Evolutionary conservation across 2,888 invertebrate species (phyloP).

Genomic region (Lucinisca nassula): DNA sequence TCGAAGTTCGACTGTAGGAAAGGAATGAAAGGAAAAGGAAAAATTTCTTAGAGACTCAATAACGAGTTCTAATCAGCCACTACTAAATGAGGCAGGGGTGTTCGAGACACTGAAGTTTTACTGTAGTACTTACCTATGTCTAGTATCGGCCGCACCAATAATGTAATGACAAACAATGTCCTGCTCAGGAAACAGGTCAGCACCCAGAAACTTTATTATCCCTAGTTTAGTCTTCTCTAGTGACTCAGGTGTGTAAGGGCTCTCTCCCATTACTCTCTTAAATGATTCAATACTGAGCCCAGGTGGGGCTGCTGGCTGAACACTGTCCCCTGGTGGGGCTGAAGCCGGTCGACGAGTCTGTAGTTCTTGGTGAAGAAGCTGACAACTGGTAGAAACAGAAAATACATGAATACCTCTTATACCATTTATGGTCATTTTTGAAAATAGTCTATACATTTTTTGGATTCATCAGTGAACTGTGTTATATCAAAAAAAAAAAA

Average conservation of each 20-base stretch:
- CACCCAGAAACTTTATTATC: slow-evolving; percentile 94
- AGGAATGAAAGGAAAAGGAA: too few species aligned
- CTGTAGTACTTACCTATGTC: slow-evolving; percentile 89
- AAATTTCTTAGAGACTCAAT: too few species aligned
- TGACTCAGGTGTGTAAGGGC: slow-evolving; percentile 81
- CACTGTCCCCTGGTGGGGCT: slow-evolving; percentile 61
- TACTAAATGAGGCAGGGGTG: too few species aligned
- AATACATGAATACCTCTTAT: too few species aligned
- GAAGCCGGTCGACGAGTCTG: slow-evolving; percentile 58
- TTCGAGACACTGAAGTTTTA: too few species aligned
- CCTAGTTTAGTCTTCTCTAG: slow-evolving; percentile 94
- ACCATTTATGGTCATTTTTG: too few species aligned
- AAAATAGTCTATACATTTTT: too few species aligned
- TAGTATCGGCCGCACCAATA: slow-evolving; percentile 95
- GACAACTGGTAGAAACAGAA: slow-evolving; percentile 1
- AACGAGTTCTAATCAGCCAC: too few species aligned
- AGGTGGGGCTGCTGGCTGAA: slow-evolving; percentile 77
- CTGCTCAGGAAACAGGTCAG: slow-evolving; percentile 93
- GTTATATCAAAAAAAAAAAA: too few species aligned
- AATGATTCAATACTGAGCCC: slow-evolving; percentile 84
- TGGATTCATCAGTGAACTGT: too few species aligned
- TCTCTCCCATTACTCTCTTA: slow-evolving; percentile 83
- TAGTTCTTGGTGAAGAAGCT: slow-evolving; percentile 43
- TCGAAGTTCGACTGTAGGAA: too few species aligned
- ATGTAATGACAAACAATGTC: slow-evolving; percentile 94